Percentiles rank a stretch among this genome's conserved stretches.
phyloP scores from a whole-genome alignment of 2,113 vertebrate species.

The Neolamprologus devosi region DNA sequence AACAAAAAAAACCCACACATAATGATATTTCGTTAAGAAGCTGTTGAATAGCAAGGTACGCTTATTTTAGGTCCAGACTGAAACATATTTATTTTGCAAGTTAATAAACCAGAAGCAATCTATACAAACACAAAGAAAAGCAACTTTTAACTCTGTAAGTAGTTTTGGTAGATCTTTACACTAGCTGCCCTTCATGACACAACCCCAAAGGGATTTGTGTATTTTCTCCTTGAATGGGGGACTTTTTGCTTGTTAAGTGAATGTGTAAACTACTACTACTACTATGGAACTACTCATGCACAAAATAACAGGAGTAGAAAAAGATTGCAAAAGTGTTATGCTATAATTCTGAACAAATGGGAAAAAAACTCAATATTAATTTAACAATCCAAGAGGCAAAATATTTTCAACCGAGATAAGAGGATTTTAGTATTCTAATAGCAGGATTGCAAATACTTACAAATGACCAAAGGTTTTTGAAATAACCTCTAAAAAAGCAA shows the following conservation, averaged over 20 bases:
- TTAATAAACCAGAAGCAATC: neutral
- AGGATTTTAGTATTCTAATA: neutral
- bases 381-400: neutral
- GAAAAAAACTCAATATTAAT: neutral
- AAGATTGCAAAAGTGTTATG: neutral
- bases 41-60: neutral
- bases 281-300: neutral
- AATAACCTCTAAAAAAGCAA: neutral
- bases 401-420: neutral
- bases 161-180: neutral
- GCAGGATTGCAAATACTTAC: neutral
- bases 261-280: neutral
- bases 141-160: neutral
- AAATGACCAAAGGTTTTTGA: neutral
- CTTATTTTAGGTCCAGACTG: neutral
- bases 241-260: neutral
- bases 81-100: neutral
- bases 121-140: neutral
- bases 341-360: neutral
- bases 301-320: neutral
- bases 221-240: neutral
- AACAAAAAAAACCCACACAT: no score
- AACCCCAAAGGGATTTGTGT: neutral
- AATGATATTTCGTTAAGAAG: neutral
- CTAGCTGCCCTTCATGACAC: neutral